phyloP scores from a whole-genome alignment of 2,888 invertebrate genomes.

The Tipula helvola region DNA sequence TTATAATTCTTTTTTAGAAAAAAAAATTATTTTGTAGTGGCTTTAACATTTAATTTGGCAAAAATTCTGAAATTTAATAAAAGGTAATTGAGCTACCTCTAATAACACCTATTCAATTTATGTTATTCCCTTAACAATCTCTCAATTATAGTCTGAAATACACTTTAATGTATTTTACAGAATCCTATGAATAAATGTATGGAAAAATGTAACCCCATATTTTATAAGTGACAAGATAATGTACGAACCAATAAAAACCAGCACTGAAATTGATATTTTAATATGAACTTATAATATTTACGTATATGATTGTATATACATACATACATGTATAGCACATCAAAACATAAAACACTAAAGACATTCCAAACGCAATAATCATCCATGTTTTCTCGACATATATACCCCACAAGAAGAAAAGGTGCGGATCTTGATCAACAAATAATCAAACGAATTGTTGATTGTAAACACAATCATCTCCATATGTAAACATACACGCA shows the following conservation, averaged over 20 bases:
- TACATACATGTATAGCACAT: too few species aligned
- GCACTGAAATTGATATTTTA: not conserved
- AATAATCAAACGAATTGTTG: not conserved
- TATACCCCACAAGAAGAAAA: not conserved
- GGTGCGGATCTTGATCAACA: not conserved
- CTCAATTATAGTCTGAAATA: too few species aligned
- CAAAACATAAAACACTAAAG: not conserved
- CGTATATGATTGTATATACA: too few species aligned
- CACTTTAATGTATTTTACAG: too few species aligned
- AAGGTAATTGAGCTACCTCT: too few species aligned
- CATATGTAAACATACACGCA: not conserved
- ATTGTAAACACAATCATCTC: not conserved
- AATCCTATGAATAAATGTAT: not conserved
- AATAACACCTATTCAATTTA: too few species aligned
- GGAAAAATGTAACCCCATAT: not conserved
- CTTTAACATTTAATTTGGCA: too few species aligned
- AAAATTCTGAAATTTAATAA: too few species aligned
- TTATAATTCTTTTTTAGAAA: too few species aligned
- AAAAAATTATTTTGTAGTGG: too few species aligned
- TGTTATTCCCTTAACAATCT: too few species aligned
- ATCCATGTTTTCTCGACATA: not conserved
- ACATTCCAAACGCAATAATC: not conserved
- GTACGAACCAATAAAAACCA: not conserved
- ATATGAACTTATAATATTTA: not conserved
- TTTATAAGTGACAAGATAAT: not conserved